phyloP scores from a whole-genome alignment of 1,140 invertebrate genomes.

The Triops cancriformis region DNA sequence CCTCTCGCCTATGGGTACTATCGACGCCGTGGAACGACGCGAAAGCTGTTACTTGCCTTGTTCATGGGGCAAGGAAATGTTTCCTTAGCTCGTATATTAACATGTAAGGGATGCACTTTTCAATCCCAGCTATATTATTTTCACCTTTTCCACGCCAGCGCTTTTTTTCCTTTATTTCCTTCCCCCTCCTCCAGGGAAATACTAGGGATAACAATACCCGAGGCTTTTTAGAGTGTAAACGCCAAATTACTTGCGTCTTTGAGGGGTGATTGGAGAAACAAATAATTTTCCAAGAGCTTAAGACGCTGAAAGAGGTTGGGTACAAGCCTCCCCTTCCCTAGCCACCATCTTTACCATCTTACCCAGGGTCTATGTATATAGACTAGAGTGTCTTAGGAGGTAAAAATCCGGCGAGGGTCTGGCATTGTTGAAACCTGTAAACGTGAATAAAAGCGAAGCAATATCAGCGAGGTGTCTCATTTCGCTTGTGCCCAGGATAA shows the following conservation, averaged over 20 bases:
- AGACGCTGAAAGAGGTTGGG: too few relatives aligned
- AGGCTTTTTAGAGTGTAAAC: neutral
- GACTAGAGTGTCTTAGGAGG: too few relatives aligned
- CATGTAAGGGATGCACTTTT: constrained; percentile 8
- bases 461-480: constrained; percentile 2
- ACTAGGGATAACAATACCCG: neutral
- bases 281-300: neutral
- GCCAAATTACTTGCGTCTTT: neutral
- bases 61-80: constrained; percentile 5
- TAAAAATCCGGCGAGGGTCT: too few relatives aligned
- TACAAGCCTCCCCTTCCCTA: neutral
- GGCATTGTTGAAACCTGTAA: neutral
- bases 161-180: neutral
- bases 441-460: neutral
- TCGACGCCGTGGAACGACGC: constrained; percentile 11
- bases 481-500: constrained; percentile 16
- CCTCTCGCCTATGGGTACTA: neutral
- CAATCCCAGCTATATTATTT: constrained; percentile 1
- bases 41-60: constrained; percentile 9
- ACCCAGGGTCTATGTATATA: too few relatives aligned
- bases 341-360: too few relatives aligned
- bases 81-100: constrained; percentile 11
- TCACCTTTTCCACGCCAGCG: neutral
- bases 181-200: neutral
- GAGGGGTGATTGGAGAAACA: neutral